Conservation (phyloP, 2,888 invertebrate species). For the Cantharis rustica region DNA sequence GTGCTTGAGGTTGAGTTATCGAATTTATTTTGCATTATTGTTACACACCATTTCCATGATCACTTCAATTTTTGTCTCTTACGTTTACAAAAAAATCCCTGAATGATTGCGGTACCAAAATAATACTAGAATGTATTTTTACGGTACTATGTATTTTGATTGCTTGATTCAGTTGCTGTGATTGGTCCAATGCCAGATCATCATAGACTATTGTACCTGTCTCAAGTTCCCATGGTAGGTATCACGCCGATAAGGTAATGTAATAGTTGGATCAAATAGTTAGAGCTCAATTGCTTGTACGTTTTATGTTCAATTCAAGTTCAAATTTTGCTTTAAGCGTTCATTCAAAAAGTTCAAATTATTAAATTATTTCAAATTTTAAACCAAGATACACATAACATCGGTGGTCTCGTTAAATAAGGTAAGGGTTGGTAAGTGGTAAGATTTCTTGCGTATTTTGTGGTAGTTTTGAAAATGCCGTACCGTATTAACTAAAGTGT, state of each 20-base stretch:
- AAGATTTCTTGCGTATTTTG: background rate
- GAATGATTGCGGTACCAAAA: conserved; percentile 28
- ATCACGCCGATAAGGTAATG: conserved; percentile 49
- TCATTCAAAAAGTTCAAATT: background rate
- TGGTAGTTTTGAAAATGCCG: background rate
- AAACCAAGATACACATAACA: background rate
- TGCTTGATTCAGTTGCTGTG: conserved; percentile 56
- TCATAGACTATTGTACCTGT: conserved; percentile 63
- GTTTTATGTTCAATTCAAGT: background rate
- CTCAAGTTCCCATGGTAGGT: conserved; percentile 62
- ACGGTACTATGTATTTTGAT: conserved; percentile 38
- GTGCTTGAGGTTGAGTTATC: background rate
- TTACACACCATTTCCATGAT: background rate
- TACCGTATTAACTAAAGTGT: background rate
- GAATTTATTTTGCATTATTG: background rate
- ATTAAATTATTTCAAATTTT: background rate
- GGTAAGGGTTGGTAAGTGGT: background rate
- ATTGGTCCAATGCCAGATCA: conserved; percentile 63
- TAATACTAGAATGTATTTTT: conserved; percentile 31
- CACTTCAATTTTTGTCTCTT: background rate
- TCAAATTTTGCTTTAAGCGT: background rate
- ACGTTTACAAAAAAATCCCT: conserved; percentile 19
- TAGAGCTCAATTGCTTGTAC: background rate
- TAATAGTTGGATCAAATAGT: conserved; percentile 6
- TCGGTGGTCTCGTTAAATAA: background rate